A percentile compares a stretch with the other conserved stretches of the same genome.
phyloP scores from a whole-genome alignment of 2,113 vertebrate genomes.

The Butorides virescens region DNA sequence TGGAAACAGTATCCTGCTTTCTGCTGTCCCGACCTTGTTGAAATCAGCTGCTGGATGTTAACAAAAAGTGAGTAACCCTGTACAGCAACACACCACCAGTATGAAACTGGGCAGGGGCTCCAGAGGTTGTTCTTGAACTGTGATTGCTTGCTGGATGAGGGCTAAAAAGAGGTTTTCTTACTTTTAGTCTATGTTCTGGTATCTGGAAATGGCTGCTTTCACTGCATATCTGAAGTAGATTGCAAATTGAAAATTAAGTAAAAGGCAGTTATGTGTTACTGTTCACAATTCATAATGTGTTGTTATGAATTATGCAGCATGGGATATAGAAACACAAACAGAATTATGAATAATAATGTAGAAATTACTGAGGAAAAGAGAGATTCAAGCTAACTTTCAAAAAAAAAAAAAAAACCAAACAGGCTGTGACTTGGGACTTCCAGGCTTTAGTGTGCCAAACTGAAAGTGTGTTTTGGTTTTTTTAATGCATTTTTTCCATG shows the following conservation, averaged over 20 bases:
- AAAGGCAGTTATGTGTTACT: not conserved
- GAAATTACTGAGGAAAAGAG: not conserved
- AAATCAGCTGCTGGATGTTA: not conserved
- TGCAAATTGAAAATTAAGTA: not conserved
- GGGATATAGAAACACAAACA: not conserved
- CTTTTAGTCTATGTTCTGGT: not conserved
- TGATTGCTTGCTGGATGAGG: not conserved
- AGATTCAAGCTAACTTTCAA: not conserved
- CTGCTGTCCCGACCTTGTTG: not conserved
- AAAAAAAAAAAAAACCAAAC: not conserved
- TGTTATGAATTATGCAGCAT: not conserved
- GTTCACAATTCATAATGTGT: not conserved
- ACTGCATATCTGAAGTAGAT: not conserved
- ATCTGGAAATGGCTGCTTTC: not conserved
- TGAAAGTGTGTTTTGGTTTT: not conserved
- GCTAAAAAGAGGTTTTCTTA: not conserved
- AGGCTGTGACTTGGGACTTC: not conserved
- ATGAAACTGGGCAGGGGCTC: not conserved
- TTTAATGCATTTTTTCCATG: not conserved
- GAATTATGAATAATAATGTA: not conserved
- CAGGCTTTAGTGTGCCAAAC: not conserved
- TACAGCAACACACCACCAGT: fast-evolving
- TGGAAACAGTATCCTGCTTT: not conserved
- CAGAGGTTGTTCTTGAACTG: not conserved
- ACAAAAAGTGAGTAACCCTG: not conserved